These are phyloP conservation scores for Tuta absoluta DNA, from an alignment of 2,888 invertebrate species.

Conservation along the genomic window DNA sequence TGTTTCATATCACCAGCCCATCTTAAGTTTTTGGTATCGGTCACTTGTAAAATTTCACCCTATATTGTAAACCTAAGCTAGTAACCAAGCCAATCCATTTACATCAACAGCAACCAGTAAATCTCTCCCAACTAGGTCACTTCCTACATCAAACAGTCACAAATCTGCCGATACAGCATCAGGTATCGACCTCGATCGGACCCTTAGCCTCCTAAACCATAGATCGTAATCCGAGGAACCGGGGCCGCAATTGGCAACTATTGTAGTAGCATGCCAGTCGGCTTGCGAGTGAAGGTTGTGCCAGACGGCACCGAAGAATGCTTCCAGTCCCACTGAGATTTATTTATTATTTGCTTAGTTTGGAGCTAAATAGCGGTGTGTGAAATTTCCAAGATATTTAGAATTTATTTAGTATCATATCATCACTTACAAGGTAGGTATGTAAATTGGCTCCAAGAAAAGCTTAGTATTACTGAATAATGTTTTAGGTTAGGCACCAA, in stretches of 20 bases:
- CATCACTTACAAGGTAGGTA: too few relatives aligned
- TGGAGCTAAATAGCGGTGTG: background rate
- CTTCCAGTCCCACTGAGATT: background rate
- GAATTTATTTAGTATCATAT: too few relatives aligned
- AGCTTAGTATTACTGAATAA: too few relatives aligned
- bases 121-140: too few relatives aligned
- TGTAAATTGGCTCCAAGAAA: too few relatives aligned
- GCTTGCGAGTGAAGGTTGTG: constrained; percentile 1
- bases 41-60: too few relatives aligned
- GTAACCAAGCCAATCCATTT: too few relatives aligned
- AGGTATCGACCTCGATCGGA: constrained; percentile 5
- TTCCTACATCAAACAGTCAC: background rate
- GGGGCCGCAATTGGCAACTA: constrained; percentile 8
- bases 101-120: too few relatives aligned
- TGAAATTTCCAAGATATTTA: background rate
- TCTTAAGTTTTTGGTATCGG: too few relatives aligned
- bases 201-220: constrained; percentile 11
- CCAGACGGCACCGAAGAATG: background rate
- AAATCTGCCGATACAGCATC: background rate
- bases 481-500: too few relatives aligned
- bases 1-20: too few relatives aligned
- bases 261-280: constrained; percentile 8
- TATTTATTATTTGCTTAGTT: background rate
- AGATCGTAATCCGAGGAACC: constrained; percentile 5
- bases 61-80: too few relatives aligned